Evolutionary conservation across 2,888 invertebrate genomes (phyloP).

Genomic region (Drosophila robusta): DNA sequence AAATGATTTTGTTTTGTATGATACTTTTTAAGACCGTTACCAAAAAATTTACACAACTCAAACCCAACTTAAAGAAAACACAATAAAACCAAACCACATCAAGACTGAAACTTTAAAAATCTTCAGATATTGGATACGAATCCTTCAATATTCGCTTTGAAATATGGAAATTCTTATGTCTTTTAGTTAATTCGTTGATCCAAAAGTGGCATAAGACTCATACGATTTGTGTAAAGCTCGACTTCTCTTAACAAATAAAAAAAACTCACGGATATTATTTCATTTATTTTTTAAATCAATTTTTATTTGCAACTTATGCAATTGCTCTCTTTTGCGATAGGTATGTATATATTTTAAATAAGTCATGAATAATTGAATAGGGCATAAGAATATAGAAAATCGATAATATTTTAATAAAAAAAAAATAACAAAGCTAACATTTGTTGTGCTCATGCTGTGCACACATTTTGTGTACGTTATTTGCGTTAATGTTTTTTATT

Average conservation of each 20-base stretch:
- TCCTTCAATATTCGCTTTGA: no score
- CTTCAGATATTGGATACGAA: no score
- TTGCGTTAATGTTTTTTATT: constrained; percentile 13
- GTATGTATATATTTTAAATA: constrained; percentile 37
- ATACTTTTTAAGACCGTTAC: no score
- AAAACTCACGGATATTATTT: neutral
- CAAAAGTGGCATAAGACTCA: no score
- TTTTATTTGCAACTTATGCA: constrained; percentile 50
- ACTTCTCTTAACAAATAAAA: neutral
- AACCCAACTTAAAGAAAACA: no score
- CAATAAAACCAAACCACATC: no score
- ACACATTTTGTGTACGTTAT: constrained; percentile 17
- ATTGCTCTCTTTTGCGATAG: constrained; percentile 39
- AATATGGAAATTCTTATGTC: no score
- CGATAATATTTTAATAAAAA: constrained; percentile 39
- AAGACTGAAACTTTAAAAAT: no score
- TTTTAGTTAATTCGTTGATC: no score
- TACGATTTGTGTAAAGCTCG: neutral
- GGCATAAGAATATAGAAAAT: constrained; percentile 51
- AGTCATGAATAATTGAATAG: constrained; percentile 70
- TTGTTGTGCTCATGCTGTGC: constrained; percentile 30
- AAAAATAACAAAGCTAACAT: constrained; percentile 41
- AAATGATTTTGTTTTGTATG: no score
- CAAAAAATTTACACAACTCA: no score
- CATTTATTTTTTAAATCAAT: constrained; percentile 17